phyloP scores from a whole-genome alignment of 1,140 invertebrate genomes.

The Drosophila kikkawai region DNA sequence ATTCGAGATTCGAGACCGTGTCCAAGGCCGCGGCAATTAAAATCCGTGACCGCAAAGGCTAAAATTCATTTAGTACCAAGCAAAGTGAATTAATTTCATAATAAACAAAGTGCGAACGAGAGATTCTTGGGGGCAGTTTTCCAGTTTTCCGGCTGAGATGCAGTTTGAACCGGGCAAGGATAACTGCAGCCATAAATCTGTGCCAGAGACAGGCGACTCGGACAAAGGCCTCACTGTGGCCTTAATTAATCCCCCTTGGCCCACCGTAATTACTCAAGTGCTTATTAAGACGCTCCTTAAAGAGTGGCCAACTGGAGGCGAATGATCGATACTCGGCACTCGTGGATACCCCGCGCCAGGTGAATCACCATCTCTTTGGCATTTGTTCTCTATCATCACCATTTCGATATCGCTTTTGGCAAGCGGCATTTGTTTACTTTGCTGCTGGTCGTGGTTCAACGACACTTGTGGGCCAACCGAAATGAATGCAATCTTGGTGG shows the following conservation, averaged over 20 bases:
- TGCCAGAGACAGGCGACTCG: background rate
- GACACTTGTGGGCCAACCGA: slow-evolving; percentile 23
- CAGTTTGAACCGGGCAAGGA: slow-evolving; percentile 32
- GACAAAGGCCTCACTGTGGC: background rate
- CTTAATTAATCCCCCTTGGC: background rate
- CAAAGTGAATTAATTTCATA: slow-evolving; percentile 49
- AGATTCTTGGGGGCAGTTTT: slow-evolving; percentile 1
- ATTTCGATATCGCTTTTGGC: slow-evolving; percentile 14
- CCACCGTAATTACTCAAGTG: background rate
- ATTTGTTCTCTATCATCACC: slow-evolving; percentile 17
- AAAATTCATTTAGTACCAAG: slow-evolving; percentile 51
- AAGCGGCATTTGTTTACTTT: slow-evolving; percentile 13
- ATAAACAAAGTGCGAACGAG: slow-evolving; percentile 39
- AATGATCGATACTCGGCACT: background rate
- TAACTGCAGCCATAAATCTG: slow-evolving; percentile 16
- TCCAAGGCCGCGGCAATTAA: slow-evolving; percentile 48
- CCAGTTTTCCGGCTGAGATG: slow-evolving; percentile 30
- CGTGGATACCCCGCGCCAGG: background rate
- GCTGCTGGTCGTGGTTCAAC: slow-evolving; percentile 39
- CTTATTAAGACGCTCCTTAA: background rate
- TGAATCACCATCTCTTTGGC: slow-evolving; percentile 32
- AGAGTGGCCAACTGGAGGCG: slow-evolving; percentile 3
- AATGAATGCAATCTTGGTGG: slow-evolving; percentile 15
- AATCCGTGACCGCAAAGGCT: slow-evolving; percentile 48
- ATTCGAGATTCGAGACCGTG: slow-evolving; percentile 1